A percentile compares a stretch with the other conserved stretches of the same genome.
Evolutionary conservation across 2,888 invertebrate species (phyloP).

Genomic region (Pseudococcus longispinus): DNA sequence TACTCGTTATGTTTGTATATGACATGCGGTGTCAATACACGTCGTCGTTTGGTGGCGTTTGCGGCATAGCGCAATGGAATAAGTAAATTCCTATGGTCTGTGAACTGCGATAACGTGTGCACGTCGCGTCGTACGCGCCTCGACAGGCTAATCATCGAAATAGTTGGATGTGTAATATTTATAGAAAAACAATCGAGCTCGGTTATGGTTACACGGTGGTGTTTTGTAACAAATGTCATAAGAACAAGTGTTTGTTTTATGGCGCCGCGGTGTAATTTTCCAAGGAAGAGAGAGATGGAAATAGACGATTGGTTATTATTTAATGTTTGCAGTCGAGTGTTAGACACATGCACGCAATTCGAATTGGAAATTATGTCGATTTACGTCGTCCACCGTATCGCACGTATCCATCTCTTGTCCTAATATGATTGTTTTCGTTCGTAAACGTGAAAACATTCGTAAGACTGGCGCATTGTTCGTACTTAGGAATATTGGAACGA

Average conservation of each 20-base stretch:
- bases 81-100: background rate
- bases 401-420: background rate
- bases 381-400: background rate
- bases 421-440: background rate
- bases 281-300: background rate
- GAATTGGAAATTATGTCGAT: constrained; percentile 11
- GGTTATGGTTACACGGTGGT: background rate
- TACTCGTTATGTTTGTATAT: background rate
- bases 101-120: background rate
- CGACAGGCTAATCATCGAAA: constrained; percentile 8
- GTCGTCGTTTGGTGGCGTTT: background rate
- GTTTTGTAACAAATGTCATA: constrained; percentile 3
- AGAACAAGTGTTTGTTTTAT: background rate
- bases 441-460: background rate
- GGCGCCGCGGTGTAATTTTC: background rate
- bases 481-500: too few relatives aligned
- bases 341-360: background rate
- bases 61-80: background rate
- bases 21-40: background rate
- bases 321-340: background rate
- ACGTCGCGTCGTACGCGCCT: background rate
- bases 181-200: constrained; percentile 18
- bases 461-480: too few relatives aligned
- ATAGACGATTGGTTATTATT: constrained; percentile 1
- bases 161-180: background rate